phyloP scores from a whole-genome alignment of 2,888 invertebrate genomes.

The Stenurella melanura region DNA sequence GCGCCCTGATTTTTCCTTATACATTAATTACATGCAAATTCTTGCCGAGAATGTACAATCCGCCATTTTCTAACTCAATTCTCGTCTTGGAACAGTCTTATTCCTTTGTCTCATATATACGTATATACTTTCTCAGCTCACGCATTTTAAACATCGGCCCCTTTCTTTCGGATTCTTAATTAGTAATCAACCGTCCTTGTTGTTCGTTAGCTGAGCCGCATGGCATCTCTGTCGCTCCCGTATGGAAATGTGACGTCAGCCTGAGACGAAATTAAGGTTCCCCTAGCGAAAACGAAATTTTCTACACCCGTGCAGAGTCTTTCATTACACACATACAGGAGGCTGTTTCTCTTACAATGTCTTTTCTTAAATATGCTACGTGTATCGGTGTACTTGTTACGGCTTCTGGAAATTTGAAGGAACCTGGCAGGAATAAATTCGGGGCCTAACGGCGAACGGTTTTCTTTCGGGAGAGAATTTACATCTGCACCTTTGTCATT shows the following conservation, averaged over 20 bases:
- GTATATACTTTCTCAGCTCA: slow-evolving; percentile 71
- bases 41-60: slow-evolving; percentile 73
- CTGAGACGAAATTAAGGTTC: slow-evolving; percentile 56
- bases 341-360: slow-evolving; percentile 64
- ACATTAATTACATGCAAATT: slow-evolving; percentile 74
- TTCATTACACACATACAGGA: slow-evolving; percentile 72
- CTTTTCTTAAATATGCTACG: slow-evolving; percentile 70
- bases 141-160: slow-evolving; percentile 75
- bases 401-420: slow-evolving; percentile 57
- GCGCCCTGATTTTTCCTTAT: slow-evolving; percentile 73
- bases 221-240: slow-evolving; percentile 75
- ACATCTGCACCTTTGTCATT: slow-evolving; percentile 59
- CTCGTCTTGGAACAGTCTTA: slow-evolving; percentile 71
- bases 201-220: slow-evolving; percentile 68
- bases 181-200: slow-evolving; percentile 78
- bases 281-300: slow-evolving; percentile 72
- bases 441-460: slow-evolving; percentile 44
- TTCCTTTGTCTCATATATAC: slow-evolving; percentile 73
- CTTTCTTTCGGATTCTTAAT: slow-evolving; percentile 83
- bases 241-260: slow-evolving; percentile 73
- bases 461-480: slow-evolving; percentile 50
- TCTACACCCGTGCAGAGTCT: slow-evolving; percentile 73
- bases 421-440: slow-evolving; percentile 52
- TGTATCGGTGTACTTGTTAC: slow-evolving; percentile 66
- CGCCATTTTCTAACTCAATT: slow-evolving; percentile 73